Evolutionary conservation across 2,797 vertebrate species (phyloP).

Genomic region (Melanotaenia trifasciata): DNA sequence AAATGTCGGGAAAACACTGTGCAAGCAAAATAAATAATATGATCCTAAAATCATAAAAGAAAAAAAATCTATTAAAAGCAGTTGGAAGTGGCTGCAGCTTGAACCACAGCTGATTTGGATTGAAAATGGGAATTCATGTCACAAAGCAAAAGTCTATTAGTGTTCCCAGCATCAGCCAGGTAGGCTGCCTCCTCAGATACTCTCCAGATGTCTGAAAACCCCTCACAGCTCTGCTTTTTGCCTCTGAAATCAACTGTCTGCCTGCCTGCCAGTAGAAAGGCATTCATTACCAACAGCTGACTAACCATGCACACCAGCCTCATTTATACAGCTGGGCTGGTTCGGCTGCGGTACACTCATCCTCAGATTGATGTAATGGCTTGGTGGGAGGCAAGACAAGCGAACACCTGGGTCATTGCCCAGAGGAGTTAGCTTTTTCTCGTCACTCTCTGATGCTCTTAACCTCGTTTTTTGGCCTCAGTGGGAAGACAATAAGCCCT

Average conservation of each 20-base stretch:
- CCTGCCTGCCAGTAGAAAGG: conserved; percentile 34
- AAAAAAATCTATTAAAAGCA: background rate
- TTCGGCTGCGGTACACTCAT: conserved; percentile 24
- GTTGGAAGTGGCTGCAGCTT: conserved; percentile 9
- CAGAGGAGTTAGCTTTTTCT: conserved; percentile 42
- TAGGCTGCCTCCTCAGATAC: background rate
- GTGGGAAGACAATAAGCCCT: conserved; percentile 53
- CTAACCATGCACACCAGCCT: conserved; percentile 58
- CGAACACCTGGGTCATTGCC: conserved; percentile 63
- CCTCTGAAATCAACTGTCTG: conserved; percentile 29
- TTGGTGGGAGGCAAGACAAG: conserved; percentile 55
- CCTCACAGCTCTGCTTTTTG: conserved; percentile 41
- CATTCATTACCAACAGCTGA: conserved; percentile 70
- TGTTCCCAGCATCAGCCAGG: background rate
- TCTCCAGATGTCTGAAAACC: conserved; percentile 50
- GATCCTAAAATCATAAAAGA: no score
- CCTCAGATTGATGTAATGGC: conserved; percentile 59
- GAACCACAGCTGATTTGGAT: conserved; percentile 25
- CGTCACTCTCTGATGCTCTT: conserved; percentile 47
- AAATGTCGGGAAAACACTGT: no score
- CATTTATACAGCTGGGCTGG: conserved; percentile 54
- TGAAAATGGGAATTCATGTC: conserved; percentile 4
- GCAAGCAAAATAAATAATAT: no score
- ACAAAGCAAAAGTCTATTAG: background rate
- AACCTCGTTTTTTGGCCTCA: conserved; percentile 43